Evolutionary conservation across 2,888 invertebrate genomes (phyloP).

Genomic region (Microctonus aethiopoides): DNA sequence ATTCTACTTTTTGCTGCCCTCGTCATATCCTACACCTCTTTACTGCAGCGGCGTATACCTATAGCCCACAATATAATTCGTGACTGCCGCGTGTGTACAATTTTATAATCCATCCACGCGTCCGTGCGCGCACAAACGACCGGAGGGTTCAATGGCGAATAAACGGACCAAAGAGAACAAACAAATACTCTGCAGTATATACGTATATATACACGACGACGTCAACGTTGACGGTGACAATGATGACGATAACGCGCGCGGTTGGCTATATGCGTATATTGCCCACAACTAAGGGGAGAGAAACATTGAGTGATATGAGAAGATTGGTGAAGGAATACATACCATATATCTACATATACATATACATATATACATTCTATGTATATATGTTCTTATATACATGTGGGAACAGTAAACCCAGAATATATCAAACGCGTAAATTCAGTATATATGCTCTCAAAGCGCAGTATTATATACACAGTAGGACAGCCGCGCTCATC

Average conservation of each 20-base stretch:
- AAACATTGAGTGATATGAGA: conserved; percentile 11
- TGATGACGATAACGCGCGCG: conserved; percentile 21
- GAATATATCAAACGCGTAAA: conserved; percentile 25
- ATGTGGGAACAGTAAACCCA: conserved; percentile 22
- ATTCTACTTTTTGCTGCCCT: background rate
- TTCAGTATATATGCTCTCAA: background rate
- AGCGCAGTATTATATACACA: conserved; percentile 14
- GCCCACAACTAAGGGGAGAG: background rate
- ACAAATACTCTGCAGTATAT: too few relatives aligned
- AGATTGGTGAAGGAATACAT: background rate
- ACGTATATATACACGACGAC: background rate
- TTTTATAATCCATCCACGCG: conserved; percentile 52
- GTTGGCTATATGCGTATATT: background rate
- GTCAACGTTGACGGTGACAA: conserved; percentile 12
- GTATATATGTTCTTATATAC: too few relatives aligned
- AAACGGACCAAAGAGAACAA: conserved; percentile 12
- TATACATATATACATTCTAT: too few relatives aligned
- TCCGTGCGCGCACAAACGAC: conserved; percentile 40
- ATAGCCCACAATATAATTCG: conserved; percentile 30
- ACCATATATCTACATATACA: too few relatives aligned
- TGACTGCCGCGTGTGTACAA: conserved; percentile 38
- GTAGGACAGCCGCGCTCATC: background rate
- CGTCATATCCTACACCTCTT: background rate
- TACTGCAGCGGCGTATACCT: too few relatives aligned
- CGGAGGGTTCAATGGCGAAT: conserved; percentile 27